Base-by-base conservation (phyloP, 2,113 vertebrate species). In the Leuciscus idus region DNA sequence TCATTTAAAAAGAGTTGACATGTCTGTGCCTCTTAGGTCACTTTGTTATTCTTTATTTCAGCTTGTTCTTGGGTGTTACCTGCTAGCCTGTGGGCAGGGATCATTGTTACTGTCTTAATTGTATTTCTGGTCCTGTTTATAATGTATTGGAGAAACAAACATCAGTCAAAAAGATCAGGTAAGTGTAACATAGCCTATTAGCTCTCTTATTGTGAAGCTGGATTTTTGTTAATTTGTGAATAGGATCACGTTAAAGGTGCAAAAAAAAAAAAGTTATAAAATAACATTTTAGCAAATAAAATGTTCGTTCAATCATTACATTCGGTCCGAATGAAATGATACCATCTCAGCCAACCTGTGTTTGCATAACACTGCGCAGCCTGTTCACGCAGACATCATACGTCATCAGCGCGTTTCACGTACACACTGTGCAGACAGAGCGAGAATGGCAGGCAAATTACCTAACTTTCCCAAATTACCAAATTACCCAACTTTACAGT, bases 31-130 rank as follows among this genome's bases (percentile, higher is more conserved):
- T 36, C 66, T 36, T 19, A 30, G 17, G 26, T 50, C n/a, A 28
- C 2, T 26, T 17, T 26, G 28, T n/a, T 77, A 8, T 55, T 30
- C 17, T 73, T 30, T 72, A 23, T 6, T 17, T 66, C 89, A 94
- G 93, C 43, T 1, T 94, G 93, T 84, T 4, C 17, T 4, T 94
- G 93, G 93, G 48, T 90, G 2, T 64, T 95, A 50, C 93, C 93
- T 2, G 89, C 93, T n/a, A 21, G 88, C 39, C 86, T 95, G 85
- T 95, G 94, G 93, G 82, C 88, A 1, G 94, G 94, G 52, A 74
- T 95, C 0, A 86, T 90, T 64, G 11, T 94, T 87, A 92, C 91
- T 0, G 15, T 79, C 3, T 39, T 94, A n/a, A 1, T 94, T 23
- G 28, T 89, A 26, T 1, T 52, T 8, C 79, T 93, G 1, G n/a